Conservation (phyloP, 2,797 vertebrate genomes). For the Chromis chromis region DNA sequence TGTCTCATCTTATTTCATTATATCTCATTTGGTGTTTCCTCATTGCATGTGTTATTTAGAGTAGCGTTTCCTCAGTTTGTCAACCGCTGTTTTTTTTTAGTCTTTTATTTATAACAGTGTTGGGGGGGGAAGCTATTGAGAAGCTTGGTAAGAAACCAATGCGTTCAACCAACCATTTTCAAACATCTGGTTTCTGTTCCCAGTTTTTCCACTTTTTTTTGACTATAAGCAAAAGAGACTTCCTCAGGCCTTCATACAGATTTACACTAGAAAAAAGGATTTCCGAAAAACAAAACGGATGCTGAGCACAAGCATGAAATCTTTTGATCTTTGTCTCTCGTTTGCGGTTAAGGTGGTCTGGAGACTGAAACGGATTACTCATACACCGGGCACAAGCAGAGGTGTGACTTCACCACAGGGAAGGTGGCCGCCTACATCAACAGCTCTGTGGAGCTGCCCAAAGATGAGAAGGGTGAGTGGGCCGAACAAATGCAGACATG, state of each 20-base stretch:
- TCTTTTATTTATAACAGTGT: too few relatives aligned
- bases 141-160: slow-evolving; percentile 84
- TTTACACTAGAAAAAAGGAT: neutral
- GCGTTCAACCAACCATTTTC: neutral
- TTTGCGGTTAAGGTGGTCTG: slow-evolving; percentile 86
- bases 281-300: neutral
- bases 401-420: slow-evolving; percentile 83
- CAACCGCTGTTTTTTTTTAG: too few relatives aligned
- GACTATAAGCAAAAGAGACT: neutral
- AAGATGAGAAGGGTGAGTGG: slow-evolving; percentile 86
- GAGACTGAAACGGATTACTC: slow-evolving; percentile 90
- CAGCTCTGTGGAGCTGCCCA: slow-evolving; percentile 88
- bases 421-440: slow-evolving; percentile 93
- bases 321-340: neutral
- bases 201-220: neutral
- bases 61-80: too few relatives aligned
- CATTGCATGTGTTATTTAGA: too few relatives aligned
- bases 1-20: too few relatives aligned
- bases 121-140: slow-evolving; percentile 54
- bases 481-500: neutral
- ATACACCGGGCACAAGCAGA: slow-evolving; percentile 87
- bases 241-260: neutral
- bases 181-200: neutral
- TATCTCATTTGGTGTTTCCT: too few relatives aligned
- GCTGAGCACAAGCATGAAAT: neutral